Evolutionary conservation across 2,888 invertebrate genomes (phyloP), one percentile per base, ranked within the genome.

Genomic region (Cataglyphis albicans): DNA sequence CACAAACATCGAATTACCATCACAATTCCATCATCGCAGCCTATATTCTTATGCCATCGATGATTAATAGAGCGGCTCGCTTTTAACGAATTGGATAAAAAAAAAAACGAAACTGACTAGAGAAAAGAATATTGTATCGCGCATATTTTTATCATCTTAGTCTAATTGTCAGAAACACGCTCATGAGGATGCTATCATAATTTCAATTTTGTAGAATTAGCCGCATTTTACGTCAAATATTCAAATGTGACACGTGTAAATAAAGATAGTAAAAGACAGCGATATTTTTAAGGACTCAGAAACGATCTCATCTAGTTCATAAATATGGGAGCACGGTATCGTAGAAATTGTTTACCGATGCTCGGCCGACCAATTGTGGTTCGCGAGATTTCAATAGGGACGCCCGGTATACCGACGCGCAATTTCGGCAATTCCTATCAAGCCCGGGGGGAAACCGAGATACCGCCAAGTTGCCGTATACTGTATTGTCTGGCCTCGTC

Each of bases 351-450:
- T 87, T 83, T 85, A 90, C 87, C 86, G 84, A 83, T 83, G 84
- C 67, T 82, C 76, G 61, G 64, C 85, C 84, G 73, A 84, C 75
- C 85, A 88, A 90, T 87, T 85, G 85, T 83, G 88, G 86, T 85
- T 86, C 78, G 76, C 81, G 86, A 86, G 85, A 89, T 88, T 89
- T 89, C 86, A 84, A 89, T 89, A 85, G 87, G 73, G 72, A 82
- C 82, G 81, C 81, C 74, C 83, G 87, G 75, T 67, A 78, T 78
- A 73, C 73, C 44, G 81, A 38, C 61, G 83, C 81, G 80, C 87
- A 88, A 88, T 88, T 88, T 80, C 86, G 83, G 59, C 86, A 82
- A 87, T 88, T 88, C 78, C 84, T 83, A 88, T 88, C 84, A 64
- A 61, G 21, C 29, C n/a, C 72, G 18, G 52, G 18, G 52, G 72